A percentile compares a stretch with the other conserved stretches of the same genome.
Conservation (phyloP, 2,888 invertebrate species). For the Euplexia lucipara region DNA sequence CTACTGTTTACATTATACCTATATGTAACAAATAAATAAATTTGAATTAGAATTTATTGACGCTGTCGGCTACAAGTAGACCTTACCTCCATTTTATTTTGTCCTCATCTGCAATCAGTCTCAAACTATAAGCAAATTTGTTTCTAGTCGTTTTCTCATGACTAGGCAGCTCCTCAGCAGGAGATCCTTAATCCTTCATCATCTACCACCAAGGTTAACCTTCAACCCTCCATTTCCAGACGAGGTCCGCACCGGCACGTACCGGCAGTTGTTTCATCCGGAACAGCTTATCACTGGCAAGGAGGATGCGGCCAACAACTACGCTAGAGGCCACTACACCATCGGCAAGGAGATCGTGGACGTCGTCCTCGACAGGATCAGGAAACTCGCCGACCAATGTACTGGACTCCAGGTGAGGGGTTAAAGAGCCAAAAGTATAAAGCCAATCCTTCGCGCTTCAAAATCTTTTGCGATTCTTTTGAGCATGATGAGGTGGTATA, state of each 20-base stretch:
- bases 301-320: conserved; percentile 98
- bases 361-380: conserved; percentile 94
- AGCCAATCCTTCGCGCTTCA: not conserved
- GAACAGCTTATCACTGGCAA: conserved; percentile 98
- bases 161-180: too few relatives aligned
- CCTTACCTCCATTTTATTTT: too few relatives aligned
- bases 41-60: too few relatives aligned
- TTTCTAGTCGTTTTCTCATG: too few relatives aligned
- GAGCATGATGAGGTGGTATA: not conserved
- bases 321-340: conserved; percentile 98
- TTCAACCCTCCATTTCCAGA: conserved; percentile 84
- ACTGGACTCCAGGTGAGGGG: conserved; percentile 93
- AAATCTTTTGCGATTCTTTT: not conserved
- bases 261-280: conserved; percentile 96
- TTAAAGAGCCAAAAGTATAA: not conserved
- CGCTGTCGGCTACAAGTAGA: too few relatives aligned
- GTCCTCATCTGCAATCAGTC: too few relatives aligned
- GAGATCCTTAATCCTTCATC: too few relatives aligned
- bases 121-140: too few relatives aligned
- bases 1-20: too few relatives aligned
- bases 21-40: too few relatives aligned
- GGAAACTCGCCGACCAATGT: conserved; percentile 96
- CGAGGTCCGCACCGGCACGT: conserved; percentile 95
- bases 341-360: conserved; percentile 97
- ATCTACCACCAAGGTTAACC: not conserved